phyloP scores from a whole-genome alignment of 2,797 vertebrate species.

The Aselliscus stoliczkanus region DNA sequence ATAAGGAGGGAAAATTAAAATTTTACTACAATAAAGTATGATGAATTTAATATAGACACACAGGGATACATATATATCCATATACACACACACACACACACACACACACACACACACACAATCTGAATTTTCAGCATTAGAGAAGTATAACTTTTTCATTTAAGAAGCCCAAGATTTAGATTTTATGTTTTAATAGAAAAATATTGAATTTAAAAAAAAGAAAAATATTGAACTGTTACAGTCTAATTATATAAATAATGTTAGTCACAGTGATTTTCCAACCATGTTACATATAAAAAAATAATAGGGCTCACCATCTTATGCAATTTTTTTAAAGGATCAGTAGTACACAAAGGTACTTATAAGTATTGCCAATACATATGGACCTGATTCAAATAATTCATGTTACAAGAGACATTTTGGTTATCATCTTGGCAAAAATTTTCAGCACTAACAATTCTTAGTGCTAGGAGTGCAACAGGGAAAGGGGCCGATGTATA shows the following conservation, averaged over 20 bases:
- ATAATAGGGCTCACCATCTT: not conserved
- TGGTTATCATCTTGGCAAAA: not conserved
- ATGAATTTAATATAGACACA: constrained; percentile 31
- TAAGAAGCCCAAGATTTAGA: not conserved
- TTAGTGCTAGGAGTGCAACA: not conserved
- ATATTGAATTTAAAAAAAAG: not conserved
- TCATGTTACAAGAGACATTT: not conserved
- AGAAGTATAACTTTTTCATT: constrained; percentile 26
- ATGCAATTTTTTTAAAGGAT: not conserved
- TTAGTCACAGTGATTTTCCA: not conserved
- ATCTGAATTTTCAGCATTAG: constrained; percentile 15
- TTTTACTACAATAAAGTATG: constrained; percentile 40
- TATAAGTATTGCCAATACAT: not conserved
- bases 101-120: not conserved
- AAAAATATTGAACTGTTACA: not conserved
- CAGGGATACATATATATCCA: not conserved
- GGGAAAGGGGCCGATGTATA: not conserved
- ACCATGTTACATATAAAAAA: not conserved
- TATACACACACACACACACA: not conserved
- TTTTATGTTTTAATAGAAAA: constrained; percentile 11
- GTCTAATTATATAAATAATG: not conserved
- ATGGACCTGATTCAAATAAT: not conserved
- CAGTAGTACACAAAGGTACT: not conserved
- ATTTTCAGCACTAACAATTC: not conserved
- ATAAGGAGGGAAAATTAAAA: constrained; percentile 71